Evolutionary conservation across 2,113 vertebrate genomes (phyloP).

Genomic region (Mormoops blainvillei): DNA sequence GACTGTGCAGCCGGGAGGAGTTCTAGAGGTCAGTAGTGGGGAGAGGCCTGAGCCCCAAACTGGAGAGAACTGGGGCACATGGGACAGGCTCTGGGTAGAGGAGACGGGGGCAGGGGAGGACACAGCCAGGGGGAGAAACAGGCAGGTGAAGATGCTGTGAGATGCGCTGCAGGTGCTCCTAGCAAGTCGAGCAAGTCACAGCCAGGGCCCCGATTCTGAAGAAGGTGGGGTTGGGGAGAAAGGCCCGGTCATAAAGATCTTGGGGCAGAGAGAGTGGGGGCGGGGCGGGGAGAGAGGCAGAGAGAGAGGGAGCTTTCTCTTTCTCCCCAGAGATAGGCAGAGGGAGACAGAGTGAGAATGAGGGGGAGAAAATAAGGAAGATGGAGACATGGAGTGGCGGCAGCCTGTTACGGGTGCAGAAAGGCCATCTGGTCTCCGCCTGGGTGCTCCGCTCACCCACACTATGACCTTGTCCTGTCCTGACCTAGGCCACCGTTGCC

Average conservation of each 20-base stretch:
- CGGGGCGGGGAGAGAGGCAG: not conserved
- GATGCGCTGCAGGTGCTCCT: not conserved
- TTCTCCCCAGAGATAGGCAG: not conserved
- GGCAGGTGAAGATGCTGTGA: rapidly evolving
- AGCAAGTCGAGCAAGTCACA: not conserved
- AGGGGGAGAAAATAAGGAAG: not conserved
- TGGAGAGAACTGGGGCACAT: too few species aligned
- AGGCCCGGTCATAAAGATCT: not conserved
- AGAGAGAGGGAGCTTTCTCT: not conserved
- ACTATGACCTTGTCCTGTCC: not conserved
- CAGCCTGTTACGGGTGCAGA: not conserved
- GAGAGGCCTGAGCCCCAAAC: not conserved
- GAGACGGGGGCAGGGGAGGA: not conserved
- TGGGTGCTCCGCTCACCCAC: not conserved
- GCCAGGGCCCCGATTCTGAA: rapidly evolving
- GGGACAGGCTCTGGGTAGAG: not conserved
- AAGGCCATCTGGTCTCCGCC: not conserved
- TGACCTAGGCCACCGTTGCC: not conserved
- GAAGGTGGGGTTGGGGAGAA: rapidly evolving
- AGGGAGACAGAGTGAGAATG: not conserved
- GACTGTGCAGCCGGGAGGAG: not conserved
- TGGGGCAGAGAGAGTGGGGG: not conserved
- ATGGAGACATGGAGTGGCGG: rapidly evolving
- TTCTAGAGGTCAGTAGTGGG: rapidly evolving
- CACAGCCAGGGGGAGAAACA: not conserved